Evolutionary conservation across 2,888 invertebrate genomes (phyloP).

Genomic region (Peribatodes rhomboidaria): DNA sequence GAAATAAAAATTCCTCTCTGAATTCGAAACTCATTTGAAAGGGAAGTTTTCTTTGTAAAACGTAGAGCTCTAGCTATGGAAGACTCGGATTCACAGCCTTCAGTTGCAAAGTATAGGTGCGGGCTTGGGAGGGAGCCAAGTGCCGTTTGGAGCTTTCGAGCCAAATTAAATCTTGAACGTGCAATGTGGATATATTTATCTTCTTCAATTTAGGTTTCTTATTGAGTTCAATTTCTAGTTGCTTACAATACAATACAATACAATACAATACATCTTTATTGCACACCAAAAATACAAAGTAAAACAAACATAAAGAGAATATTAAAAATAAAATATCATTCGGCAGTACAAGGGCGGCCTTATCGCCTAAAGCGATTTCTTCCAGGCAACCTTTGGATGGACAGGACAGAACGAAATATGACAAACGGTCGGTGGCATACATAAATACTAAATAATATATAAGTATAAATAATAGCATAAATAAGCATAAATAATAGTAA

Average conservation of each 20-base stretch:
- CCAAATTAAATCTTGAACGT: slow-evolving; percentile 35
- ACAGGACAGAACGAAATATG: no score
- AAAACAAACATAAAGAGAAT: no score
- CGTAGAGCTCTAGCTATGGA: slow-evolving; percentile 8
- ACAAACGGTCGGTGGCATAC: no score
- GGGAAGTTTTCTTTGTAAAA: slow-evolving; percentile 13
- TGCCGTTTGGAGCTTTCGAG: slow-evolving; percentile 24
- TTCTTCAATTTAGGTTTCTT: slow-evolving; percentile 7
- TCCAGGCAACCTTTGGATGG: no score
- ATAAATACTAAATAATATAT: no score
- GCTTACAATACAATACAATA: neutral
- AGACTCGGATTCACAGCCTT: slow-evolving; percentile 28
- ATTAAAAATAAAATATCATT: no score
- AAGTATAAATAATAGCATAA: no score
- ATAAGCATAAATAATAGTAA: no score
- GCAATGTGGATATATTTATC: slow-evolving; percentile 24
- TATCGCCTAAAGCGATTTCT: no score
- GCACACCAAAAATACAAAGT: no score
- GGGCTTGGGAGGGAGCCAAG: slow-evolving; percentile 29
- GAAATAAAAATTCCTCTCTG: slow-evolving; percentile 16
- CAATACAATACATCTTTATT: no score
- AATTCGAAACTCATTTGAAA: slow-evolving; percentile 17
- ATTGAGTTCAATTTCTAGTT: slow-evolving; percentile 5
- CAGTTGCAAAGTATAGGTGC: slow-evolving; percentile 25
- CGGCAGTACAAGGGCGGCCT: no score